A percentile compares a stretch with the other conserved stretches of the same genome.
Evolutionary conservation across 2,113 vertebrate genomes (phyloP).

Genomic region (Hipposideros armiger): DNA sequence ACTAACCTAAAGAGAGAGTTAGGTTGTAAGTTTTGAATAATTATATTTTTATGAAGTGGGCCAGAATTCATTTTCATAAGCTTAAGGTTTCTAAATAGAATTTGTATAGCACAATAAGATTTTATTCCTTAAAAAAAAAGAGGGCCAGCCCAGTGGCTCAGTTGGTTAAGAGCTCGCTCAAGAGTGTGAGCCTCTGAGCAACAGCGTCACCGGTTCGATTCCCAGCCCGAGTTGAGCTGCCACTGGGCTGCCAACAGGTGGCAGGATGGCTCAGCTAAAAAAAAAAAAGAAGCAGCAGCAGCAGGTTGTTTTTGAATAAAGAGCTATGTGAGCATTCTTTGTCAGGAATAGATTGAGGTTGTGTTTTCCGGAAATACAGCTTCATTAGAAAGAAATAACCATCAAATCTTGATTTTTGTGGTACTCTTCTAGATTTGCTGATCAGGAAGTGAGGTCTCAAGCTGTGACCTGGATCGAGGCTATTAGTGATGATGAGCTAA

Average conservation of each 20-base stretch:
- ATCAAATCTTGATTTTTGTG: constrained; percentile 65
- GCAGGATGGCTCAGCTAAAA: background rate
- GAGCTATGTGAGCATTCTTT: constrained; percentile 17
- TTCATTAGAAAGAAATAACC: constrained; percentile 32
- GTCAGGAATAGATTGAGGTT: constrained; percentile 45
- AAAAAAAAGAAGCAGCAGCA: background rate
- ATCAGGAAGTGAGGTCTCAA: constrained; percentile 93
- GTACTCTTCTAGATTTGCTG: constrained; percentile 92
- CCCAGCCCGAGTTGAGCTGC: no score
- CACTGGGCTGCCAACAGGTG: no score
- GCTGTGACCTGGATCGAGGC: constrained; percentile 95
- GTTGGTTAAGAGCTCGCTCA: no score
- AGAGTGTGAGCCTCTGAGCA: no score
- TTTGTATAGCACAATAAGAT: constrained; percentile 30
- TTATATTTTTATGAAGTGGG: constrained; percentile 45
- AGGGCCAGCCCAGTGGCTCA: no score
- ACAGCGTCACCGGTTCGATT: no score
- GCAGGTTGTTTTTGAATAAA: constrained; percentile 29
- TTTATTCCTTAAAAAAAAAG: background rate
- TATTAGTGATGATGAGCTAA: constrained; percentile 96
- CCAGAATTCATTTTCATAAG: constrained; percentile 49
- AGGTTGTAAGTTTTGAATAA: constrained; percentile 47
- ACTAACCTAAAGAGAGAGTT: constrained; percentile 2
- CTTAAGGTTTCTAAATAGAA: background rate
- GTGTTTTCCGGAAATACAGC: background rate